Conservation (phyloP, 2,113 vertebrate species). For the Leptobrachium leishanense region DNA sequence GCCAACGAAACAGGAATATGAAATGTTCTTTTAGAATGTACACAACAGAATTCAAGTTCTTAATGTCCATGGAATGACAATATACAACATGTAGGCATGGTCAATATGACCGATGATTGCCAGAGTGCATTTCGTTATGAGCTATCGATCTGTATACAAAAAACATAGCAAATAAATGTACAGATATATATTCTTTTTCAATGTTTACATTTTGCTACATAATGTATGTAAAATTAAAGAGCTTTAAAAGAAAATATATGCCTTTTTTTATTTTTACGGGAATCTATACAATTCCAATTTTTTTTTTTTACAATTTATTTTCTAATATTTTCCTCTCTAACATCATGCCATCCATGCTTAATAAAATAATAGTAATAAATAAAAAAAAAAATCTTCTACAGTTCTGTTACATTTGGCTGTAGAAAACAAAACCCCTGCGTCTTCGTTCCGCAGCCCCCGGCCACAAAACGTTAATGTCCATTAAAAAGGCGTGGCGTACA, state of each 20-base stretch:
- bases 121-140: slow-evolving; percentile 70
- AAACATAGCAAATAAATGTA: slow-evolving; percentile 71
- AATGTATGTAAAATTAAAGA: slow-evolving; percentile 84
- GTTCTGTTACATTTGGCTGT: slow-evolving; percentile 76
- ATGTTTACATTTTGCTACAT: slow-evolving; percentile 80
- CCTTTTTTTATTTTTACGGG: slow-evolving; percentile 66
- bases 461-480: slow-evolving; percentile 67
- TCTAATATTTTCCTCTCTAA: slow-evolving; percentile 52
- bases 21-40: slow-evolving; percentile 61
- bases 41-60: slow-evolving; percentile 70
- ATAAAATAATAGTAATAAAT: slow-evolving; percentile 55
- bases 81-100: slow-evolving; percentile 68
- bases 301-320: slow-evolving; percentile 68
- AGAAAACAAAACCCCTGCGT: slow-evolving; percentile 80
- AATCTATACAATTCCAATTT: slow-evolving; percentile 74
- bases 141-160: slow-evolving; percentile 69
- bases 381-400: slow-evolving; percentile 80
- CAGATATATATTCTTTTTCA: slow-evolving; percentile 57
- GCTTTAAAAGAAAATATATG: slow-evolving; percentile 82
- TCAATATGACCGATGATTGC: slow-evolving; percentile 85
- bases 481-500: slow-evolving; percentile 75
- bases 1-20: slow-evolving; percentile 74
- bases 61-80: slow-evolving; percentile 66
- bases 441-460: slow-evolving; percentile 69
- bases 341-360: slow-evolving; percentile 96